Evolutionary conservation across 2,113 vertebrate genomes (phyloP).

Genomic region (Cheilinus undulatus): DNA sequence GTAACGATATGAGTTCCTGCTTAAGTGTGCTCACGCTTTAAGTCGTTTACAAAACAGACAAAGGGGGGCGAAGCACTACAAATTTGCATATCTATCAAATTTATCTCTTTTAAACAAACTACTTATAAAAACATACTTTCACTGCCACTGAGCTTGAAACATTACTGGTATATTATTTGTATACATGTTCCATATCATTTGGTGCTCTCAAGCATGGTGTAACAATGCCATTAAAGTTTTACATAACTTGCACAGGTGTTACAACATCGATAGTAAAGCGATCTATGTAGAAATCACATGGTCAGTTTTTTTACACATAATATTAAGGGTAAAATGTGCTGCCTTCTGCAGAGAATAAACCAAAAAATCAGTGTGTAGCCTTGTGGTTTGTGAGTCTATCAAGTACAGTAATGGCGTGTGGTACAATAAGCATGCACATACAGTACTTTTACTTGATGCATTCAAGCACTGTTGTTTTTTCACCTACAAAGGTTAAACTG

Average conservation of each 20-base stretch:
- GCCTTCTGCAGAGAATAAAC: neutral
- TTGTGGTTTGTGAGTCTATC: conserved; percentile 33
- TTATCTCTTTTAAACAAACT: no score
- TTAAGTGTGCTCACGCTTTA: conserved; percentile 24
- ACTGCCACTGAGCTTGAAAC: no score
- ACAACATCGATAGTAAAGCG: no score
- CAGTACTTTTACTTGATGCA: neutral
- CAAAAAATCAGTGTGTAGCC: conserved; percentile 20
- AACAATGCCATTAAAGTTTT: no score
- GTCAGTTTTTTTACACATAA: no score
- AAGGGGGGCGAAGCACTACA: neutral
- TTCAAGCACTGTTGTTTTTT: neutral
- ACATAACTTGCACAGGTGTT: no score
- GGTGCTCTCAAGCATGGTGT: no score
- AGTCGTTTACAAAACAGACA: conserved; percentile 10
- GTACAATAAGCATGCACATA: neutral
- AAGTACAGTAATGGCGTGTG: conserved; percentile 18
- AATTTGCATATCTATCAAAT: neutral
- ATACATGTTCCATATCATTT: no score
- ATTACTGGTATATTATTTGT: no score
- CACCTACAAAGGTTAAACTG: conserved; percentile 1
- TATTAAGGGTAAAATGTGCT: no score
- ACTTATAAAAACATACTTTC: no score
- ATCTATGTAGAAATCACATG: no score
- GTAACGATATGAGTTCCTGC: conserved; percentile 33